phyloP scores from a whole-genome alignment of 2,113 vertebrate genomes.

The Acrocephalus kingi region DNA sequence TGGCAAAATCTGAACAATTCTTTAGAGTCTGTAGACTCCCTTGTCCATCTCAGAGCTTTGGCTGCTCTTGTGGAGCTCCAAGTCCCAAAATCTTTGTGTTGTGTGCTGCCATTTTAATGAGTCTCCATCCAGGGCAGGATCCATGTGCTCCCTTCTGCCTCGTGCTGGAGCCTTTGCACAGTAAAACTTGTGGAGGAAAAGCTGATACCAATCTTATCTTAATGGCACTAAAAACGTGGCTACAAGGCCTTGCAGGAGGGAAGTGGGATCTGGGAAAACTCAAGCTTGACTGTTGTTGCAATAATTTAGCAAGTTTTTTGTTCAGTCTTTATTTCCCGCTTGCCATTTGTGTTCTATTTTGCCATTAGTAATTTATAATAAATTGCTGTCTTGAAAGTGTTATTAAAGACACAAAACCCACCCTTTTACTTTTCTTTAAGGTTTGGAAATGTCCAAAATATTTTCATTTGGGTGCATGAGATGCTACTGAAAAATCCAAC shows the following conservation, averaged over 20 bases:
- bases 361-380: neutral
- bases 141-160: neutral
- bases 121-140: neutral
- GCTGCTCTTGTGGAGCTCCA: neutral
- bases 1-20: neutral
- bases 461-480: neutral
- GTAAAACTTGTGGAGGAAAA: neutral
- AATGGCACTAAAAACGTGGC: neutral
- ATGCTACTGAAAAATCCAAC: neutral
- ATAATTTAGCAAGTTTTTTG: neutral
- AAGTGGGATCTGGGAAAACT: neutral
- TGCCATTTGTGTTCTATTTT: neutral
- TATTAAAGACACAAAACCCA: neutral
- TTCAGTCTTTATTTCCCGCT: neutral
- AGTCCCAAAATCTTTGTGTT: neutral
- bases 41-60: neutral
- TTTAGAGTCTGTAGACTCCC: neutral
- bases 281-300: neutral
- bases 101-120: neutral
- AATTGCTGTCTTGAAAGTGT: neutral
- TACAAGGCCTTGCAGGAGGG: neutral
- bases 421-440: neutral
- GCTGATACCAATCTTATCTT: neutral
- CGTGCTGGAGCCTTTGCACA: rapidly evolving
- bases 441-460: neutral